Conservation (phyloP, 2,888 invertebrate species). For the Melanotus villosus region DNA sequence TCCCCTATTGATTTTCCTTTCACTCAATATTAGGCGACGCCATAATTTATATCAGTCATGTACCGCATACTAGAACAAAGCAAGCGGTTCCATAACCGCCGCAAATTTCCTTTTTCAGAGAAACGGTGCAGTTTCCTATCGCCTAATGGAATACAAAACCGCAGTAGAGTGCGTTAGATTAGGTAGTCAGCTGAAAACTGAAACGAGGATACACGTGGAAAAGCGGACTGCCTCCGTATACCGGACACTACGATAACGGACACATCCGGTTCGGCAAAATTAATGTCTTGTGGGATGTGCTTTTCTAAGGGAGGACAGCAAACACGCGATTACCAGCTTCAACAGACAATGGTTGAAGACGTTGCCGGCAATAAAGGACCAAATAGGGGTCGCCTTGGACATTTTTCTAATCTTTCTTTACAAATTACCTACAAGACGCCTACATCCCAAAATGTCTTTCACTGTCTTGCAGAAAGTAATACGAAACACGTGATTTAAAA, state of each 20-base stretch:
- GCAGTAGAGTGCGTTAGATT: not conserved
- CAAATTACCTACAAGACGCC: not conserved
- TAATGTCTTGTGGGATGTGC: conserved; percentile 11
- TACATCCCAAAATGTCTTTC: not conserved
- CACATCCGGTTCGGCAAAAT: conserved; percentile 10
- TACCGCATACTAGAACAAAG: conserved; percentile 15
- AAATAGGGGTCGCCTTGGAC: not conserved
- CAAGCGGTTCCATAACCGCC: not conserved
- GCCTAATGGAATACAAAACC: not conserved
- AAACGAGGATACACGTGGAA: too few relatives aligned
- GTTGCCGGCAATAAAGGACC: not conserved
- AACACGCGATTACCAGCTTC: conserved; percentile 5
- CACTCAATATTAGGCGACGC: conserved; percentile 32
- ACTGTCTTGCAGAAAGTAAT: not conserved
- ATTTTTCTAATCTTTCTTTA: conserved; percentile 4
- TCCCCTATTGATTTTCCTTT: conserved; percentile 39
- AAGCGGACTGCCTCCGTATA: not conserved
- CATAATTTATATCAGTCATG: conserved; percentile 29
- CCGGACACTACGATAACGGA: conserved; percentile 4
- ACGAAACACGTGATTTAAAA: not conserved
- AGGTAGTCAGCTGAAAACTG: not conserved
- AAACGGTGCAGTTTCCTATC: not conserved
- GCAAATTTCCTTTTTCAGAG: conserved; percentile 5
- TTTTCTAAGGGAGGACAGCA: conserved; percentile 10
- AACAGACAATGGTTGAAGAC: conserved; percentile 3